These are phyloP conservation scores for Drosophila lini DNA, from an alignment of 1,140 invertebrate genomes.

Conservation along the genomic window DNA sequence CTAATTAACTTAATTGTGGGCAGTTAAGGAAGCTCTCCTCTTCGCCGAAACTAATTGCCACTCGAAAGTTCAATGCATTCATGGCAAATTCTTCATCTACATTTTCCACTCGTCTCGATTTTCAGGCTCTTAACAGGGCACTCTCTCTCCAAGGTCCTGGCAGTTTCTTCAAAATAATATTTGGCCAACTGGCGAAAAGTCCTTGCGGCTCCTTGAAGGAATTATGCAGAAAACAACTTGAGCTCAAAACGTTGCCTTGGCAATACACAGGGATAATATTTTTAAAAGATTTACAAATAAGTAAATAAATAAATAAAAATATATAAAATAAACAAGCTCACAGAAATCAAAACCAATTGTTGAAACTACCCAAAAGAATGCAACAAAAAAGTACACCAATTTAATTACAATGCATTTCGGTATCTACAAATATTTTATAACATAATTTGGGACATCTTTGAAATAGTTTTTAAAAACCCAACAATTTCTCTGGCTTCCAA, in stretches of 20 bases:
- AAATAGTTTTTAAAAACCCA: not conserved
- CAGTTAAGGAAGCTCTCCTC: slow-evolving; percentile 42
- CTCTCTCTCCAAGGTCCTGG: not conserved
- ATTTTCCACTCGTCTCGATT: slow-evolving; percentile 11
- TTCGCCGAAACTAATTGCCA: slow-evolving; percentile 53
- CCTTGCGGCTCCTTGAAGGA: slow-evolving; percentile 13
- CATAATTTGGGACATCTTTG: not conserved
- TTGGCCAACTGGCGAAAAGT: slow-evolving; percentile 22
- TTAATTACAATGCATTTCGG: not conserved
- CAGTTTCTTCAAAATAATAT: slow-evolving; percentile 27
- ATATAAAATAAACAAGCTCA: not conserved
- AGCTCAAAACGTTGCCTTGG: not conserved
- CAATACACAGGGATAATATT: not conserved
- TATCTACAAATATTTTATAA: not conserved
- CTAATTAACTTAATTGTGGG: slow-evolving; percentile 80
- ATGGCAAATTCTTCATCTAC: slow-evolving; percentile 13
- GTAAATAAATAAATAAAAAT: not conserved
- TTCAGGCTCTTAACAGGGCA: not conserved
- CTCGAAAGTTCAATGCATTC: slow-evolving; percentile 69
- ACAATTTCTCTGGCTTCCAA: not conserved
- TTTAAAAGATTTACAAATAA: not conserved
- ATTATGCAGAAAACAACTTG: slow-evolving; percentile 24
- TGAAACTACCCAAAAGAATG: slow-evolving; percentile 7
- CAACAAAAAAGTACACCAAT: not conserved
- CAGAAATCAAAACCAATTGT: not conserved